phyloP scores from a whole-genome alignment of 1,140 invertebrate genomes.

The Zaprionus lachaisei region DNA sequence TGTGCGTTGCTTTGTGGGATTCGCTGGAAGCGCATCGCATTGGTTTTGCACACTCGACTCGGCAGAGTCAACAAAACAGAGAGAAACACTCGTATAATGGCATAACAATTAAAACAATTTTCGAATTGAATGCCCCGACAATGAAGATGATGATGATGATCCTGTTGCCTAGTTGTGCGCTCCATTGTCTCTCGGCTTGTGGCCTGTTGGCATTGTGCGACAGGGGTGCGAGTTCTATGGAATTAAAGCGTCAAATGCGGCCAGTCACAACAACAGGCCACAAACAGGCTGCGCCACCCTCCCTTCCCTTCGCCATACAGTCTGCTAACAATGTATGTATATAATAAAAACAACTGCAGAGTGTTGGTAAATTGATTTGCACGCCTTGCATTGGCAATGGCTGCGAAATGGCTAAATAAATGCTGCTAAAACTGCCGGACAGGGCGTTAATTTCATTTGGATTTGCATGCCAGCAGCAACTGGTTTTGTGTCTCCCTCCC shows the following conservation, averaged over 20 bases:
- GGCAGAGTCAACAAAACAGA: slow-evolving; percentile 63
- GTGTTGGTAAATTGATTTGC: slow-evolving; percentile 65
- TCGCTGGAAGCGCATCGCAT: slow-evolving; percentile 57
- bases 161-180: slow-evolving; percentile 22
- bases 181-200: slow-evolving; percentile 19
- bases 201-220: slow-evolving; percentile 3
- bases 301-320: neutral
- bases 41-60: slow-evolving; percentile 67
- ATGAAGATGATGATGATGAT: slow-evolving; percentile 43
- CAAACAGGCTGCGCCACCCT: neutral
- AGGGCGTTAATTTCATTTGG: slow-evolving; percentile 79
- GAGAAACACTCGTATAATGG: slow-evolving; percentile 58
- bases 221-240: slow-evolving; percentile 58
- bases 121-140: slow-evolving; percentile 57
- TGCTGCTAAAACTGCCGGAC: slow-evolving; percentile 74
- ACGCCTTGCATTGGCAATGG: slow-evolving; percentile 56
- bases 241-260: slow-evolving; percentile 80
- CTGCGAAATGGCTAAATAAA: slow-evolving; percentile 64
- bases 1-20: slow-evolving; percentile 14
- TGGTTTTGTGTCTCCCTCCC: neutral
- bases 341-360: slow-evolving; percentile 9
- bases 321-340: neutral
- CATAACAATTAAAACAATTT: slow-evolving; percentile 77
- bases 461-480: slow-evolving; percentile 51
- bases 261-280: slow-evolving; percentile 70